Percentiles rank a stretch among this genome's conserved stretches.
These are phyloP conservation scores for Microchrysa polita DNA, from an alignment of 2,888 invertebrate genomes.

Conservation along the genomic window DNA sequence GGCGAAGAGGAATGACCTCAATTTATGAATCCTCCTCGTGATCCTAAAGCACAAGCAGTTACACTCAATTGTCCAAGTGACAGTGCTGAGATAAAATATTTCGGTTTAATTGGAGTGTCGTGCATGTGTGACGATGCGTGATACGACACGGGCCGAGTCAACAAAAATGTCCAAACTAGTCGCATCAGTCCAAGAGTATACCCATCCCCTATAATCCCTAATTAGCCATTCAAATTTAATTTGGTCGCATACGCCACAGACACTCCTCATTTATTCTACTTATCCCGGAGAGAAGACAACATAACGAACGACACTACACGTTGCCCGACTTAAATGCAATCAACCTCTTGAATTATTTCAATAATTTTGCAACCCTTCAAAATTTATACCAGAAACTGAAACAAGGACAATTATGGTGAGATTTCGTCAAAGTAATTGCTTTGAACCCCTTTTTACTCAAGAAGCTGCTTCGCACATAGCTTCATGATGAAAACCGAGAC, in stretches of 20 bases:
- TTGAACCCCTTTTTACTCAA: constrained; percentile 22
- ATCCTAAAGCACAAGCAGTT: too few species aligned
- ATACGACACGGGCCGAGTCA: too few species aligned
- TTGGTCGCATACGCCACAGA: constrained; percentile 3
- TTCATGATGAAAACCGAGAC: constrained; percentile 25
- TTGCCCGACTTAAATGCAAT: constrained; percentile 6
- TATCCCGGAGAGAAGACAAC: background rate
- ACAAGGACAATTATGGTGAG: constrained; percentile 33
- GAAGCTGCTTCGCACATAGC: too few species aligned
- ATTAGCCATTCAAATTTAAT: constrained; percentile 1
- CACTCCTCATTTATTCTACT: constrained; percentile 7
- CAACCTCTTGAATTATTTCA: background rate
- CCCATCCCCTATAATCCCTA: background rate
- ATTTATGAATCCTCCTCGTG: background rate
- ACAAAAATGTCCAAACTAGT: too few species aligned
- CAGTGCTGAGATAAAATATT: too few species aligned
- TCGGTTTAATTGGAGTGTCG: too few species aligned
- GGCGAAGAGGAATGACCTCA: background rate
- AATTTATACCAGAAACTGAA: constrained; percentile 17
- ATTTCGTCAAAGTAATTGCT: constrained; percentile 38
- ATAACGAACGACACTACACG: background rate
- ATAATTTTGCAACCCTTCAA: constrained; percentile 12
- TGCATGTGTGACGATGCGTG: too few species aligned
- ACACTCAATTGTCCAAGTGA: too few species aligned
- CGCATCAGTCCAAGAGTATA: too few species aligned